Base-by-base conservation (phyloP, 2,888 invertebrate species). In the Aquatica leii region DNA sequence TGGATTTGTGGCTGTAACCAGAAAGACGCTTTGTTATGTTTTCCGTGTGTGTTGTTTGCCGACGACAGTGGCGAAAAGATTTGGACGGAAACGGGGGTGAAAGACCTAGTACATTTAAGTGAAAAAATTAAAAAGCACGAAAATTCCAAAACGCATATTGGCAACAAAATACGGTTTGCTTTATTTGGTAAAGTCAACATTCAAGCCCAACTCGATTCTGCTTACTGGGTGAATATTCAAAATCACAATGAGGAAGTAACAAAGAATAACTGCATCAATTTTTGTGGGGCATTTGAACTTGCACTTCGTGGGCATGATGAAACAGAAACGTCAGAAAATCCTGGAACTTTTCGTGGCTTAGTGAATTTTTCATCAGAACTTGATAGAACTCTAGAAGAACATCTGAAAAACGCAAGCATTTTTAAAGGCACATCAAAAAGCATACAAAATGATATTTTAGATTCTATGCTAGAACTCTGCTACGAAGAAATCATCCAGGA, bases 231-330 rank as follows among this genome's bases (percentile, higher is more conserved):
- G 18, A 17, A 48, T 21, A 66, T 63, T 11, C 11, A 56, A 21
- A 40, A 61, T 57, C 59, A 66, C 35, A 70, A 72, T 37, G 53
- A 54, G 1, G 41, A 67, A 9, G 71, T 74, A 35, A 60, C 35
- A 53, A 59, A 31, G 9, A 31, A 31, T 31, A 61, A 76, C 49
- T 76, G 73, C 62, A 70, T 79, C 12, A 70, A 74, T 51, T 77
- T 76, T 71, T 78, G 75, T 71, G 73, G 73, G 5, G 67, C 63
- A n/a, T 76, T 74, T 65, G 74, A 78, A 66, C 53, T 76, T 5
- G 71, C 77, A 6, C 60, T 77, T 8, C 59, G 74, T 14, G 76
- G 73, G 34, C 73, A 75, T 59, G 71, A 75, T 62, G 75, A 76
- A 71, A 69, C 63, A n/a, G 65, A 68, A 35, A 34, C 37, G 11